Evolutionary conservation across 1,140 invertebrate genomes (phyloP).

Genomic region (Aphaenogaster rudis): DNA sequence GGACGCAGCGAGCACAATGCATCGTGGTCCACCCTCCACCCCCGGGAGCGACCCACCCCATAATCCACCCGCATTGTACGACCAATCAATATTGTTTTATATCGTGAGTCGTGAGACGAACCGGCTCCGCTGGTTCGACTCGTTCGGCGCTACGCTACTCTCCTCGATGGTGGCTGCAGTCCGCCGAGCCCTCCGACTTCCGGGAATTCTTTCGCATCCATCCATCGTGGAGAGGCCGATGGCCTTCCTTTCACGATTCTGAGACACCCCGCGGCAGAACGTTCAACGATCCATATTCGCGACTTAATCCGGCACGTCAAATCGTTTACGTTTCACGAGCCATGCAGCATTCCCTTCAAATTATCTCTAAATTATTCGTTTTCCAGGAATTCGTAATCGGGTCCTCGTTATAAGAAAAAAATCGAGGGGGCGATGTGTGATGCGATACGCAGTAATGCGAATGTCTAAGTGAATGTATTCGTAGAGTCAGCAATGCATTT

Average conservation of each 20-base stretch:
- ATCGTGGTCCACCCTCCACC: slow-evolving; percentile 79
- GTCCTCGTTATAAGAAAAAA: neutral
- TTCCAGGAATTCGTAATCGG: neutral
- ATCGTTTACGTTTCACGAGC: neutral
- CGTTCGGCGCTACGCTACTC: slow-evolving; percentile 72
- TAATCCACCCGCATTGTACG: slow-evolving; percentile 81
- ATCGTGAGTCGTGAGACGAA: slow-evolving; percentile 78
- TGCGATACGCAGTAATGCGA: neutral
- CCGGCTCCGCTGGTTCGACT: slow-evolving; percentile 70
- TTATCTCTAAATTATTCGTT: neutral
- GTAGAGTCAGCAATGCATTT: slow-evolving; percentile 10
- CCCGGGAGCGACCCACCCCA: slow-evolving; percentile 77
- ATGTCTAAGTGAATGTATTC: slow-evolving; percentile 2
- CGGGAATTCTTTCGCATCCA: slow-evolving; percentile 64
- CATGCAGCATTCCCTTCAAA: neutral
- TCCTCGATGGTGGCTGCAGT: slow-evolving; percentile 66
- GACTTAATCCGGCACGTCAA: slow-evolving; percentile 1
- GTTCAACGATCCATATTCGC: neutral
- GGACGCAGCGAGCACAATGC: slow-evolving; percentile 83
- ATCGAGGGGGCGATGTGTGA: neutral
- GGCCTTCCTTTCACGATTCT: slow-evolving; percentile 55
- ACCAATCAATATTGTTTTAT: slow-evolving; percentile 85
- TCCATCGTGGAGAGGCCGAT: slow-evolving; percentile 24
- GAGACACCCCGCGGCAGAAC: slow-evolving; percentile 12
- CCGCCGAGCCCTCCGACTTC: slow-evolving; percentile 27